These are phyloP conservation scores for Oceanodroma tethys DNA, from an alignment of 2,113 vertebrate species.

Conservation along the genomic window DNA sequence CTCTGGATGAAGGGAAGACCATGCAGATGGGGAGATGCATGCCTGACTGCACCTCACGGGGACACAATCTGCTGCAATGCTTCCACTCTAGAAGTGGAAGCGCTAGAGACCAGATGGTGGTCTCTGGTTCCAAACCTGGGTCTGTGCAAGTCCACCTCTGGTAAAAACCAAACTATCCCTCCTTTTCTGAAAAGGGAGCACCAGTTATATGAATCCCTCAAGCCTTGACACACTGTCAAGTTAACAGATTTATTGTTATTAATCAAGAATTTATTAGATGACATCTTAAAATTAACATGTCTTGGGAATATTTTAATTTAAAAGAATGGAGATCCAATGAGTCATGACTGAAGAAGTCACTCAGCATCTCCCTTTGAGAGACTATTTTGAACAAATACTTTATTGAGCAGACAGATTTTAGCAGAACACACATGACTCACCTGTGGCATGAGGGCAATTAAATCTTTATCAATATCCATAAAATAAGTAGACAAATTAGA, in stretches of 20 bases:
- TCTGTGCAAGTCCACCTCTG: background rate
- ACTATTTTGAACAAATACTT: background rate
- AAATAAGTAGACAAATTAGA: background rate
- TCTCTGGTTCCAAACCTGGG: background rate
- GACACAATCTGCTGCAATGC: background rate
- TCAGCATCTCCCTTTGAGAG: background rate
- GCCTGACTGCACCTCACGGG: background rate
- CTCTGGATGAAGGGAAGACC: background rate
- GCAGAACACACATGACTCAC: background rate
- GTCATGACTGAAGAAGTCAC: constrained; percentile 12
- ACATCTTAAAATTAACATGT: background rate
- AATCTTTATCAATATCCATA: background rate
- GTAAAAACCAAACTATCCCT: background rate
- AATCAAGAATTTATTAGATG: constrained; percentile 16
- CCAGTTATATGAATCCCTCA: background rate
- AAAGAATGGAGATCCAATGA: background rate
- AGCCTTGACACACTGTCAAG: background rate
- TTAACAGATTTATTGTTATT: background rate
- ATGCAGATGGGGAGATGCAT: background rate
- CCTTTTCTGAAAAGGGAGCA: background rate
- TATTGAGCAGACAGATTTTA: background rate
- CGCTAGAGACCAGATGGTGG: background rate
- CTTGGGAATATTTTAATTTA: background rate
- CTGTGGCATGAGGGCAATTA: background rate
- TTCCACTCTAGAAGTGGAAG: background rate